These are phyloP conservation scores for Drosophila barbarae DNA, from an alignment of 2,888 invertebrate genomes.

Conservation along the genomic window DNA sequence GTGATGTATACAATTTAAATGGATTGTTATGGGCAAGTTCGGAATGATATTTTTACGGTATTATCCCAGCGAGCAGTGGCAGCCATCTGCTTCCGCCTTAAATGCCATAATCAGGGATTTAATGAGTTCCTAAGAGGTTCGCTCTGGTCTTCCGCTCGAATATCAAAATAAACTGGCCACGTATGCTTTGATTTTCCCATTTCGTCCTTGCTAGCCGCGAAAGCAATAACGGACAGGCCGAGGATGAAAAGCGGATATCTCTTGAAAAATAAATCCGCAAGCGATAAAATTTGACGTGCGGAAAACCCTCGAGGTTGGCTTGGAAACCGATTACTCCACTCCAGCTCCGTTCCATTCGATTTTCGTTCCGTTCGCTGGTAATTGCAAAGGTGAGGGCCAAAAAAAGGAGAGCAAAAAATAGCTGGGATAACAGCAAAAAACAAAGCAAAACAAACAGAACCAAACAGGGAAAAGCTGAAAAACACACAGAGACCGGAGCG, in stretches of 20 bases:
- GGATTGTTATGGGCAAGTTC: slow-evolving; percentile 3
- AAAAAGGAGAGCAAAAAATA: not conserved
- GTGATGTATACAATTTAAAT: slow-evolving; percentile 21
- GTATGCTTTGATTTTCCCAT: slow-evolving; percentile 9
- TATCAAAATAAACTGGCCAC: slow-evolving; percentile 15
- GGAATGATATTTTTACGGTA: slow-evolving; percentile 1
- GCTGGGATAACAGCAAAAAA: slow-evolving; percentile 9
- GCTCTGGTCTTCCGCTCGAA: slow-evolving; percentile 3
- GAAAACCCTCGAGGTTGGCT: slow-evolving; percentile 32
- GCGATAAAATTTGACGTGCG: slow-evolving; percentile 38
- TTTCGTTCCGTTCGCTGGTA: slow-evolving; percentile 27
- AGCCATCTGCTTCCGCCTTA: not conserved
- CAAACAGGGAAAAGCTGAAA: slow-evolving; percentile 13
- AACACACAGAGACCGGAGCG: slow-evolving; percentile 20
- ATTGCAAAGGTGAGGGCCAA: slow-evolving; percentile 36
- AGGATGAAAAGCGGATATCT: slow-evolving; percentile 41
- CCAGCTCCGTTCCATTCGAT: slow-evolving; percentile 29
- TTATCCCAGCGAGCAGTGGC: slow-evolving; percentile 6
- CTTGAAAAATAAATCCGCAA: slow-evolving; percentile 45
- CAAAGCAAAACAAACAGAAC: slow-evolving; percentile 12
- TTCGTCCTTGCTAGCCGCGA: slow-evolving; percentile 2
- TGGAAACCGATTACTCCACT: slow-evolving; percentile 28
- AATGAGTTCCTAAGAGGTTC: slow-evolving; percentile 19
- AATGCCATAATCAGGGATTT: slow-evolving; percentile 16
- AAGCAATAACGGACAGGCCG: slow-evolving; percentile 27